Evolutionary conservation across 1,140 invertebrate genomes (phyloP).

Genomic region (Drosophila gunungcola): DNA sequence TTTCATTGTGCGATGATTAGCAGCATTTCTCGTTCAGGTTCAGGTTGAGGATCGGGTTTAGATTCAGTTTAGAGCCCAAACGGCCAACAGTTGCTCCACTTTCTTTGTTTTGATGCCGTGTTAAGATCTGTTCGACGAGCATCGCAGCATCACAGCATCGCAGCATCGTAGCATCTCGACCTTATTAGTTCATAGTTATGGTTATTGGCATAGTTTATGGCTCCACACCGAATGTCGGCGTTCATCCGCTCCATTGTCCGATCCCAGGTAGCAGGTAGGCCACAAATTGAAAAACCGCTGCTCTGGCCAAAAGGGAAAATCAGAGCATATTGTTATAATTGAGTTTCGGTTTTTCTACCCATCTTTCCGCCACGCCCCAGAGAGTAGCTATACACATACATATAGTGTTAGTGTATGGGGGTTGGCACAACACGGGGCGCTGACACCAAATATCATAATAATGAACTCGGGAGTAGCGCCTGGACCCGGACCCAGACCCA

Average conservation of each 20-base stretch:
- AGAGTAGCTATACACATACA: conserved; percentile 1
- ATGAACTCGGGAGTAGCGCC: conserved; percentile 60
- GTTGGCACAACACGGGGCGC: conserved; percentile 58
- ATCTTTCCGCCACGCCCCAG: conserved; percentile 63
- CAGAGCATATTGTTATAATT: conserved; percentile 85
- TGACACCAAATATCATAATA: conserved; percentile 84
- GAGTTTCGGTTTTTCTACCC: conserved; percentile 57
- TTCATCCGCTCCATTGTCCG: conserved; percentile 58
- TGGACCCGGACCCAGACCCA: background rate
- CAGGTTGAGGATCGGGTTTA: no score
- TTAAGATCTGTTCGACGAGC: conserved; percentile 16
- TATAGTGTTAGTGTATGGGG: background rate
- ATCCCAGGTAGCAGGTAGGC: conserved; percentile 41
- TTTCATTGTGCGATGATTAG: conserved; percentile 83
- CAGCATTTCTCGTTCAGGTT: conserved; percentile 61
- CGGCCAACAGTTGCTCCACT: conserved; percentile 43
- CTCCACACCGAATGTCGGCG: conserved; percentile 3
- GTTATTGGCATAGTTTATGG: conserved; percentile 69
- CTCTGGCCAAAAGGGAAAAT: conserved; percentile 56
- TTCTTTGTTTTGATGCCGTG: conserved; percentile 61
- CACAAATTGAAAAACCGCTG: conserved; percentile 63
- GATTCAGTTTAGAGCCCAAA: no score
- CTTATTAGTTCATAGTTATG: conserved; percentile 82
- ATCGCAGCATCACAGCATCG: background rate
- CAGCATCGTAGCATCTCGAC: conserved; percentile 6